Conservation (phyloP, 2,888 invertebrate species). For the Eilema sororculum region DNA sequence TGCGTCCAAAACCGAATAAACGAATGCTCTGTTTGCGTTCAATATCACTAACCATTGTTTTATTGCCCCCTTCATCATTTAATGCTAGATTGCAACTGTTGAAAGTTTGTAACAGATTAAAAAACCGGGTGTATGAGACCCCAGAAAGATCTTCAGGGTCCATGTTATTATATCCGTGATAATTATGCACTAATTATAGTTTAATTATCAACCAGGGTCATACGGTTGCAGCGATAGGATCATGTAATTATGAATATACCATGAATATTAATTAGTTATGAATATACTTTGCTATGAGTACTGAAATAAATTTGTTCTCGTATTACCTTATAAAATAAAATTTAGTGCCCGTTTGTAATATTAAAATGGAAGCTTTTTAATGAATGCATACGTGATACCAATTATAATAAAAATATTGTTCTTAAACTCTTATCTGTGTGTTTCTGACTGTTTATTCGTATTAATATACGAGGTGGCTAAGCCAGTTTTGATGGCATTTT, state of each 20-base stretch:
- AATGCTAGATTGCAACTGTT: slow-evolving; percentile 20
- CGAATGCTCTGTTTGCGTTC: slow-evolving; percentile 22
- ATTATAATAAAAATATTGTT: too few relatives aligned
- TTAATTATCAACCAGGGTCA: too few relatives aligned
- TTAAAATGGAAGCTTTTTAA: not conserved
- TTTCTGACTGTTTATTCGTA: too few relatives aligned
- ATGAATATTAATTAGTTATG: too few relatives aligned
- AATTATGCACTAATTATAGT: not conserved
- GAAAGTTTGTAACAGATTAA: slow-evolving; percentile 11
- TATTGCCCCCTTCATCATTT: slow-evolving; percentile 19
- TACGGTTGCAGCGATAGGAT: not conserved
- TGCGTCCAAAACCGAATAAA: slow-evolving; percentile 36
- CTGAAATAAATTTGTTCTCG: not conserved
- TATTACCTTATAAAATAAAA: too few relatives aligned
- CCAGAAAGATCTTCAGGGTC: not conserved
- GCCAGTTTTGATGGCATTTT: too few relatives aligned
- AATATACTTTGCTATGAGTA: not conserved
- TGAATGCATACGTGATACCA: not conserved
- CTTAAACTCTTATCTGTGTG: too few relatives aligned
- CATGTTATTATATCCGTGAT: not conserved
- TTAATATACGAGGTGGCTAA: too few relatives aligned
- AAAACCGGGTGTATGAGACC: not conserved
- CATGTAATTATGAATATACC: too few relatives aligned
- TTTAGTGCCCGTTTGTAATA: too few relatives aligned
- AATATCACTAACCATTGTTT: slow-evolving; percentile 19